Base-by-base conservation (phyloP, 2,113 vertebrate genomes). In the Gracilinanus agilis region DNA sequence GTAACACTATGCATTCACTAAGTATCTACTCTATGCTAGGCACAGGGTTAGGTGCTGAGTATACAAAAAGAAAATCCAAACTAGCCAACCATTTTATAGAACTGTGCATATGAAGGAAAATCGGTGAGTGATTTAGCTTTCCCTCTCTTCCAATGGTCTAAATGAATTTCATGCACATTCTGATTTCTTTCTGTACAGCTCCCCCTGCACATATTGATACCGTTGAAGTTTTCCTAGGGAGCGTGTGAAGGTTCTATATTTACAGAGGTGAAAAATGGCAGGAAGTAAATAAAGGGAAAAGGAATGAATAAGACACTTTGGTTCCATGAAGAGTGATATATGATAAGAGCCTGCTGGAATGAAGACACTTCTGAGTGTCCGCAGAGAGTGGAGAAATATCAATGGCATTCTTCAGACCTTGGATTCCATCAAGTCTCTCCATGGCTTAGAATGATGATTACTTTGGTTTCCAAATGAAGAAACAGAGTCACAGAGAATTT, bases 391-490 rank as follows among this genome's bases (percentile, higher is more conserved):
- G 67, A 91, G n/a, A 92, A 90, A 44, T 67, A 7, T 55, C 54
- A 24, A 88, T 9, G 40, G 9, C 9, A 34, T 24, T 53, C 75
- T 75, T 16, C 16, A 89, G 88, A 25, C 34, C 24, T 21, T 10
- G 3, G 16, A 55, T 92, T 34, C 67, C 9, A 21, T 83, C 67
- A 83, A 40, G 67, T 19, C 2, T 40, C 1, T 54, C 90, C 27
- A 88, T 89, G 44, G 23, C 54, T 94, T 13, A 34, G 29, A 29
- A 11, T n/a, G 29, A 93, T 12, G 27, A 29, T 54, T 12, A 3
- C 25, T 89, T 5, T 16, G 40, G 24, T 92, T 95, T 94, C 49
- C 27, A 96, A 95, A 95, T 89, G 40, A 54, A 21, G 34, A 55
- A 95, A 93, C 29, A n/a, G 19, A 83, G 6, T 40, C 16, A 90